Evolutionary conservation across 2,888 invertebrate species (phyloP).

Genomic region (Crossocerus cetratus): DNA sequence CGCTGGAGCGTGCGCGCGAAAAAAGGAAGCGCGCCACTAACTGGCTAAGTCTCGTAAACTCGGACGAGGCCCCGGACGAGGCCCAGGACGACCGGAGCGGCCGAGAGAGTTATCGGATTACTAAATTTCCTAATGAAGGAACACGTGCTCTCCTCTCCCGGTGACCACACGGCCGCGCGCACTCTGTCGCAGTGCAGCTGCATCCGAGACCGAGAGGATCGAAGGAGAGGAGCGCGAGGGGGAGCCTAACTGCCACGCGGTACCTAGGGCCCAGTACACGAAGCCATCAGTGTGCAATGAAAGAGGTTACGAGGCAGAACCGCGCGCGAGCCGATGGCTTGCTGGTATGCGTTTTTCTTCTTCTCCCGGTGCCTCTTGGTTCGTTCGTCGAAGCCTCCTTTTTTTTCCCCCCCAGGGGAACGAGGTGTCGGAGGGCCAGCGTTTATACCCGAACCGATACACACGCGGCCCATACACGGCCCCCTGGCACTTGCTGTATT

Average conservation of each 20-base stretch:
- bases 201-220: constrained; percentile 23
- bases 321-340: not conserved
- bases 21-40: no score
- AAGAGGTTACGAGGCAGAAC: constrained; percentile 35
- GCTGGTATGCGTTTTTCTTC: constrained; percentile 17
- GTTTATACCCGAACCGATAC: constrained; percentile 67
- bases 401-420: constrained; percentile 54
- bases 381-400: constrained; percentile 35
- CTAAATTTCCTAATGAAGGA: constrained; percentile 43
- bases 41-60: not conserved
- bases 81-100: not conserved
- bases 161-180: constrained; percentile 21
- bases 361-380: constrained; percentile 16
- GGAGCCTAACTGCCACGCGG: constrained; percentile 38
- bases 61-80: not conserved
- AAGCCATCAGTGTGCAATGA: constrained; percentile 39
- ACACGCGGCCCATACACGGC: constrained; percentile 39
- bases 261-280: constrained; percentile 42
- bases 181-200: constrained; percentile 25
- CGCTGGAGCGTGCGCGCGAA: no score
- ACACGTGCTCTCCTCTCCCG: constrained; percentile 24
- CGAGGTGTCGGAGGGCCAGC: constrained; percentile 68
- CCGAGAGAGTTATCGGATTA: constrained; percentile 29
- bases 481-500: constrained; percentile 65
- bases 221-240: constrained; percentile 19